Base-by-base conservation (phyloP, 53 echinoderm and acorn worm species). In the Crossaster papposus region DNA sequence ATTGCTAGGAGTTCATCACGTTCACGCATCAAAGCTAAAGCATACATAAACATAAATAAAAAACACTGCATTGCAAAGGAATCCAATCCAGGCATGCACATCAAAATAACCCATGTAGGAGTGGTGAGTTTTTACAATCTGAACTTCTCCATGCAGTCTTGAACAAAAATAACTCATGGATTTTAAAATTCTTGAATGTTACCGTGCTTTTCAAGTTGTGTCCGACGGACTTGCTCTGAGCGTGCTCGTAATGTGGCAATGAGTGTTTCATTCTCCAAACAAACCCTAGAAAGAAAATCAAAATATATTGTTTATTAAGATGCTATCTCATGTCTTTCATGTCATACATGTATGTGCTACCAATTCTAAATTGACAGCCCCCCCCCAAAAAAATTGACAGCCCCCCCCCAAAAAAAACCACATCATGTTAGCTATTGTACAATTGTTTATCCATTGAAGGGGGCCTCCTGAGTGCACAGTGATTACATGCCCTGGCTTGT, bases 191-290 rank as follows among this genome's bases (percentile, higher is more conserved):
- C 31, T 10, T 26, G 13, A 10, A 58, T 58, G 6, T 94, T 83
- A 97, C 97, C 95, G 28, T 87, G 91, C 71, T 97, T 97, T 31
- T 97, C 97, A 75, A 94, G 89, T 77, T 95, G 95, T 55, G 93
- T 82, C 34, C 90, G 81, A 30, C 94, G 81, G 54, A 97, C 86
- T 78, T 97, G 95, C 34, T 97, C 94, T 33, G 93, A 83, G 51
- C 94, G 71, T 35, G 94, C 97, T 81, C 93, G 93, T 14, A 97
- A 88, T 23, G 95, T 95, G 29, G 97, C 89, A 90, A 95, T 90
- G 78, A 97, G 84, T 18, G 94, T 89, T 54, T 94, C 80, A 89
- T 97, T 97, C 36, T 97, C 97, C 72, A 94, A 14, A 77, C 97
- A 94, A 36, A 97, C 85, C 77, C 97, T 97, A 65, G 11, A 15